Evolutionary conservation across 2,113 vertebrate species (phyloP).

Genomic region (Paraplagusia blochii): DNA sequence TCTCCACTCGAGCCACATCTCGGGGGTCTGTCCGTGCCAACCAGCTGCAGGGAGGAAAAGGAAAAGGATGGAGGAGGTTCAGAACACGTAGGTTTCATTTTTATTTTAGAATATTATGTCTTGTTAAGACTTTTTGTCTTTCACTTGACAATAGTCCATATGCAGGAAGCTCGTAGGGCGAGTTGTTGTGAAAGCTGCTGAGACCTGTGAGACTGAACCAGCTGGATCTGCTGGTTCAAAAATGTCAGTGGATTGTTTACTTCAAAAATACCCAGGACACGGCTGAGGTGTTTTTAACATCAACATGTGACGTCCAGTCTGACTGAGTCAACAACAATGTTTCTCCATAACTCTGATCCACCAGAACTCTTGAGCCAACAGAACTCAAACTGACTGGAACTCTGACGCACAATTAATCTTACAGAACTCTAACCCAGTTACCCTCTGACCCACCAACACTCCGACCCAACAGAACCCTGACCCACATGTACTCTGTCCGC

Average conservation of each 20-base stretch:
- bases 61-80: neutral
- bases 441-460: no score
- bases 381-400: neutral
- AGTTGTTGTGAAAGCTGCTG: neutral
- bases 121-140: neutral
- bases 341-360: no score
- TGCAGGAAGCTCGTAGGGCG: no score
- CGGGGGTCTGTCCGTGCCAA: constrained; percentile 90
- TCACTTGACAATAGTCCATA: neutral
- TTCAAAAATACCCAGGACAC: neutral
- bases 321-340: no score
- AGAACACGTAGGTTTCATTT: neutral
- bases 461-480: neutral
- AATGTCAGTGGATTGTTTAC: constrained; percentile 3
- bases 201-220: neutral
- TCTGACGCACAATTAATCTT: constrained; percentile 70
- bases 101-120: no score
- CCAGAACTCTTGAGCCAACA: no score
- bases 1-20: constrained; percentile 94
- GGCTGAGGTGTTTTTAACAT: neutral
- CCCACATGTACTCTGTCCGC: constrained; percentile 87
- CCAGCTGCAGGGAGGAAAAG: constrained; percentile 77
- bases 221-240: constrained; percentile 12
- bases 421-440: no score
- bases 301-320: neutral